Conservation (phyloP, 2,888 invertebrate species). For the Amaurobius ferox region DNA sequence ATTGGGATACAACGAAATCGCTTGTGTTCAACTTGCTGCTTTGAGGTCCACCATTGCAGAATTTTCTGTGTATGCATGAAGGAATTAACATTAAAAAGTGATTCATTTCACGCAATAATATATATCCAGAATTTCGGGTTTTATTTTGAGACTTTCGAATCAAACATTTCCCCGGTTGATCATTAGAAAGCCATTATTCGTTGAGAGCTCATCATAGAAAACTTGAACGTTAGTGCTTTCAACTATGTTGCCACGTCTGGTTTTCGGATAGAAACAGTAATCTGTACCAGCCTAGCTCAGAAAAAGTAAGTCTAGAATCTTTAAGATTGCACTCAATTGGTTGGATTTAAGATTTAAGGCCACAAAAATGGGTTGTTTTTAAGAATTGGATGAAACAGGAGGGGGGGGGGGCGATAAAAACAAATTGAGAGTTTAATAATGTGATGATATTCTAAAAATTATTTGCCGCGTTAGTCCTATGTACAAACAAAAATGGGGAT, state of each 20-base stretch:
- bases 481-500: background rate
- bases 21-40: too few relatives aligned
- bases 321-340: background rate
- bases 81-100: background rate
- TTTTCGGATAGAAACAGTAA: too few relatives aligned
- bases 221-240: constrained; percentile 20
- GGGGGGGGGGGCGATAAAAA: too few relatives aligned
- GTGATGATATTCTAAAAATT: background rate
- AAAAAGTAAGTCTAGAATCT: background rate
- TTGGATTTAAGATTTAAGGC: background rate
- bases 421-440: constrained; percentile 10
- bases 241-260: constrained; percentile 27
- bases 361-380: too few relatives aligned
- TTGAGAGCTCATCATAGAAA: background rate
- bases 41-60: too few relatives aligned
- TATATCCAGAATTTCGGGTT: constrained; percentile 14
- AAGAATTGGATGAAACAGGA: too few relatives aligned
- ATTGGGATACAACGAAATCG: too few relatives aligned
- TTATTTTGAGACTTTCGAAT: constrained; percentile 52
- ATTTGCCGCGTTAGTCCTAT: background rate
- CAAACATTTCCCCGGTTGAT: constrained; percentile 42
- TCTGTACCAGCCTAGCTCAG: too few relatives aligned
- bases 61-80: background rate
- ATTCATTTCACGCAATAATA: background rate
- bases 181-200: constrained; percentile 64